Base-by-base conservation (phyloP, 2,797 vertebrate species). In the Myotis daubentonii region DNA sequence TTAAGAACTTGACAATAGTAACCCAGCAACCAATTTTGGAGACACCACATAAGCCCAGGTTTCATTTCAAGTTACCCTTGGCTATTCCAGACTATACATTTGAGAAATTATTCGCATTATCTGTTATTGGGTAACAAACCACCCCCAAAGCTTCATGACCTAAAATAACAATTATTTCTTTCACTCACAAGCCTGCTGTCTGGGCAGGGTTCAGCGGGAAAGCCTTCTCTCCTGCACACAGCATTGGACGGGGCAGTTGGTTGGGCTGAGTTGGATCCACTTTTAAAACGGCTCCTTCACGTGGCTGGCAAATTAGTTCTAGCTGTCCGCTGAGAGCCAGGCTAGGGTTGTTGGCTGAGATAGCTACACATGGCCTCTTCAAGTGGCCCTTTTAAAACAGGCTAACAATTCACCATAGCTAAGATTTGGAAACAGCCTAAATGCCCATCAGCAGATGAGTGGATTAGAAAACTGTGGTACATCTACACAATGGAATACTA, bases 231-330 rank as follows among this genome's bases (percentile, higher is more conserved):
- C 4, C 33, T 71, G 16, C 10, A 38, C 11, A 41, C 1, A 47
- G n/a, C 38, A 12, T 33, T 4, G 6, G 2, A 5, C 0, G 0
- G 0, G 4, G 6, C 22, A 6, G 20, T 20, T 55, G 8, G 20
- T 20, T 55, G 17, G 2, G 7, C 5, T 16, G 20, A 33, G 25
- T 25, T 2, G 1, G 19, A 36, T 28, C 6, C 3, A 0, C 38
- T 71, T 25, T 30, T 53, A 68, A 55, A 6, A 66, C 16, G 25
- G 9, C n/a, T 72, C 13, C 10, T 8, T 62, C 53, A 10, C 3
- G 0, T 55, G 38, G 22, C 47, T 28, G 5, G 19, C 38, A 88
- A 84, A 55, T 15, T 55, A 25, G 17, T 74, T 91, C 25, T 57
- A 38, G 22, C 20, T 15, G 2, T 66, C 57, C 55, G 30, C 28